phyloP scores from a whole-genome alignment of 2,797 vertebrate genomes.

The Psittacula derbiana region DNA sequence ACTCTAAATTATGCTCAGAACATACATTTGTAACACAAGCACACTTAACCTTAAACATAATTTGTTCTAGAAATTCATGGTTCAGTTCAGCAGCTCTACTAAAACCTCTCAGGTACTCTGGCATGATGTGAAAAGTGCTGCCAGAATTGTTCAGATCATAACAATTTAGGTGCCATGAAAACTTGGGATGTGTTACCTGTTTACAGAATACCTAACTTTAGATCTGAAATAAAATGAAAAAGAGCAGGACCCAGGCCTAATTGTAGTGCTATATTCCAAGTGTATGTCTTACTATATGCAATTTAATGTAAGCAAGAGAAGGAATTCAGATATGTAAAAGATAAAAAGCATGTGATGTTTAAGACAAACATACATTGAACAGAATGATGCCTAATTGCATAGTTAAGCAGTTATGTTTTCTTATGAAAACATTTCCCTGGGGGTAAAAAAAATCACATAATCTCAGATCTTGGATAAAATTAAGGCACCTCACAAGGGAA shows the following conservation, averaged over 20 bases:
- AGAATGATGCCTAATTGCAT: background rate
- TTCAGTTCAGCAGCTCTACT: background rate
- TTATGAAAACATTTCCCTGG: background rate
- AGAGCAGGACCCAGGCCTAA: background rate
- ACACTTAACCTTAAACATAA: background rate
- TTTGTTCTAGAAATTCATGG: background rate
- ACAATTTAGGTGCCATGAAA: background rate
- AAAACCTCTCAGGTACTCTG: background rate
- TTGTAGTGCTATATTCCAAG: background rate
- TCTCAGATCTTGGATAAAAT: background rate
- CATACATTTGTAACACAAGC: constrained; percentile 4
- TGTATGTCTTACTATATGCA: background rate
- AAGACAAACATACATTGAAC: background rate
- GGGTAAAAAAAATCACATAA: background rate
- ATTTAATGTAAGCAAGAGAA: background rate
- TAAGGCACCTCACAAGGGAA: background rate
- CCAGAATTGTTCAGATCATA: background rate
- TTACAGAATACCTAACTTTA: background rate
- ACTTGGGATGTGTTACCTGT: background rate
- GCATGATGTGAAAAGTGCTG: background rate
- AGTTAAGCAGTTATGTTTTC: background rate
- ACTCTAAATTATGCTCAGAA: constrained; percentile 82
- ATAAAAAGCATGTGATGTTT: background rate
- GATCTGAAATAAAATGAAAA: background rate
- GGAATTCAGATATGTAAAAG: background rate